Base-by-base conservation (phyloP, 1,140 invertebrate genomes). In the Neodiprion virginianus region DNA sequence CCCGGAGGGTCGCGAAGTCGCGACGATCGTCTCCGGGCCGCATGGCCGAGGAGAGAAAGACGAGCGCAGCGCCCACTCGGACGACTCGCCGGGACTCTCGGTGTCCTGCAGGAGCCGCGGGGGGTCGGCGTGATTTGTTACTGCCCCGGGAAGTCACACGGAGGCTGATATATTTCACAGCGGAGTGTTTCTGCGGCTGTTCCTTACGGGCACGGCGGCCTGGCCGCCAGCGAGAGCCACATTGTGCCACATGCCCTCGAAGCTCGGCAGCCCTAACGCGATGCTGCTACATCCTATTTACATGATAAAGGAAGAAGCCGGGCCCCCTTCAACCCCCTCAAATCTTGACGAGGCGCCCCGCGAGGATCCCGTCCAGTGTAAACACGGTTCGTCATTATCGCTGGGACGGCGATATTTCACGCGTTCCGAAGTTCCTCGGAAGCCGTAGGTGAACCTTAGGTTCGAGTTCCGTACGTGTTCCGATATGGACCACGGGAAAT, bases 101-200 rank as follows among this genome's bases (percentile, higher is more conserved):
- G 69, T 10, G 84, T 83, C 78, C 79, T 79, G 77, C 49, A 74
- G 70, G 73, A 65, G 71, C 87, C 80, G 84, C 88, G 84, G 87
- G 87, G 86, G 87, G 85, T 86, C 87, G 11, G 83, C 79, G 85
- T 89, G 88, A 89, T 89, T 89, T 89, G 87, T 88, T 86, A 81
- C 83, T 82, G 86, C 83, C 81, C 85, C 82, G 81, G 86, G 83
- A 88, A 89, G 87, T 89, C 87, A 84, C 88, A 86, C 84, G 87
- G 85, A 85, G 86, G 85, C 84, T 87, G 86, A 89, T 89, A 89
- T 89, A 88, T 88, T 88, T 89, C 87, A 89, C 86, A 85, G 85
- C 81, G 85, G 80, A 76, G 79, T 77, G 74, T 75, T 77, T 73
- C 72, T 61, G 71, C 71, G 73, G 50, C 65, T 73, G 77, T 61